Evolutionary conservation across 2,797 vertebrate genomes (phyloP), one percentile per base, ranked within the genome.

Genomic region (Propithecus perrieri): DNA sequence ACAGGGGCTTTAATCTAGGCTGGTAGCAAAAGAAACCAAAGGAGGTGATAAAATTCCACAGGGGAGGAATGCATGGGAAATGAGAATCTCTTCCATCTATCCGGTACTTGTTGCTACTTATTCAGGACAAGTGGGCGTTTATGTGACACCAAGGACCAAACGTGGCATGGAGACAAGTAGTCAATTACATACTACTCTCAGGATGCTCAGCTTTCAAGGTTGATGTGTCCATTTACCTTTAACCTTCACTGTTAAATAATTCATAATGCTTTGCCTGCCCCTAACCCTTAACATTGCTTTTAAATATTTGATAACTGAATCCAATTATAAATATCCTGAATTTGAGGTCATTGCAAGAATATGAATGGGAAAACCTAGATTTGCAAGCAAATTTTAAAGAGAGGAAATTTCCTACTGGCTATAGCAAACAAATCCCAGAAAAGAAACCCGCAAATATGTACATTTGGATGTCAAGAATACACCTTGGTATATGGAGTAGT

Each of bases 321-420:
- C 43, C 50, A 80, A 30, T 91, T 38, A 91, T 30, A 84, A 88
- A 41, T 72, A 84, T 30, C 63, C 86, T 72, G 28, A 35, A 84
- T 86, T 91, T 79, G 76, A 96, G 76, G 74, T 90, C 53, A 83
- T 48, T 63, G 20, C 5, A 74, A 94, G 15, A 33, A 81, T 86
- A 80, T 33, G 30, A 48, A 14, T 17, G 15, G 76, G n/a, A 55
- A 89, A 91, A 10, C 15, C 83, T 71, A 75, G 22, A 38, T 90
- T 87, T 69, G 53, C 89, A 86, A 92, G 69, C 59, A 91, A 92
- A 91, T 85, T 74, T 79, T 91, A 55, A 75, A 76, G n/a, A 78
- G 3, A 81, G 7, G 28, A 74, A 76, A 89, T 94, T 89, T 93
- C 57, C 50, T 79, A 20, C 10, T 50, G 33, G 2, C n/a, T 63